A percentile compares a stretch with the other conserved stretches of the same genome.
phyloP scores from a whole-genome alignment of 1,140 invertebrate species.

The Psix sp. region DNA sequence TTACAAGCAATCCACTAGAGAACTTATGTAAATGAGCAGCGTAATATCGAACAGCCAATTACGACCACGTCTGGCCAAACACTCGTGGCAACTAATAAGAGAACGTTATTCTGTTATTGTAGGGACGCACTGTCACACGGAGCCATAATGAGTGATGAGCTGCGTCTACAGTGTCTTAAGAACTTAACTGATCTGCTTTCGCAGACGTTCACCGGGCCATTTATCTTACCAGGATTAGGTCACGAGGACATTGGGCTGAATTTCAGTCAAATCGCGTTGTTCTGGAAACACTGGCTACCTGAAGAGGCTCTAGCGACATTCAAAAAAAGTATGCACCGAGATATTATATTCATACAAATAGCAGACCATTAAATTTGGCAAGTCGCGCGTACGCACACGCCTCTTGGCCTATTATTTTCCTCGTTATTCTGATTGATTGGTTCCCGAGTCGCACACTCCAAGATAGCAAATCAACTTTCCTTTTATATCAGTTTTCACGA shows the following conservation, averaged over 20 bases:
- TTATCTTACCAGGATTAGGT: slow-evolving; percentile 88
- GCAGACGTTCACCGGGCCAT: slow-evolving; percentile 87
- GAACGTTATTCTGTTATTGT: slow-evolving; percentile 47
- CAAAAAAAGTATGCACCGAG: slow-evolving; percentile 81
- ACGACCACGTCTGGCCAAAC: too few species aligned
- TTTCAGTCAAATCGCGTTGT: slow-evolving; percentile 81
- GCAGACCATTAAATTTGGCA: neutral
- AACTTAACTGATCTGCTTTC: slow-evolving; percentile 87
- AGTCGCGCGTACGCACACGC: neutral
- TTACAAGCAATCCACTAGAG: too few species aligned
- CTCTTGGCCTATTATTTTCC: slow-evolving; percentile 8
- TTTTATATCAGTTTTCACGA: neutral
- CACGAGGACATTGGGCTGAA: slow-evolving; percentile 85
- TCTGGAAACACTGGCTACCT: slow-evolving; percentile 89
- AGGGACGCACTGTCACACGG: slow-evolving; percentile 82
- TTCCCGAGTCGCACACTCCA: neutral
- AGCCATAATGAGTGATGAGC: slow-evolving; percentile 78
- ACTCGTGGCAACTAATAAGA: too few species aligned
- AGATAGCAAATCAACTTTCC: neutral
- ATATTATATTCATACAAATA: slow-evolving; percentile 18
- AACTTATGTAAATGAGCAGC: too few species aligned
- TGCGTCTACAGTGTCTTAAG: slow-evolving; percentile 82
- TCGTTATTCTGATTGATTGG: slow-evolving; percentile 29
- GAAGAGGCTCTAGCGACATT: slow-evolving; percentile 87
- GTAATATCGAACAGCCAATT: too few species aligned